A percentile compares a stretch with the other conserved stretches of the same genome.
Evolutionary conservation across 2,888 invertebrate species (phyloP).

Genomic region (Sylvicola cinctus): DNA sequence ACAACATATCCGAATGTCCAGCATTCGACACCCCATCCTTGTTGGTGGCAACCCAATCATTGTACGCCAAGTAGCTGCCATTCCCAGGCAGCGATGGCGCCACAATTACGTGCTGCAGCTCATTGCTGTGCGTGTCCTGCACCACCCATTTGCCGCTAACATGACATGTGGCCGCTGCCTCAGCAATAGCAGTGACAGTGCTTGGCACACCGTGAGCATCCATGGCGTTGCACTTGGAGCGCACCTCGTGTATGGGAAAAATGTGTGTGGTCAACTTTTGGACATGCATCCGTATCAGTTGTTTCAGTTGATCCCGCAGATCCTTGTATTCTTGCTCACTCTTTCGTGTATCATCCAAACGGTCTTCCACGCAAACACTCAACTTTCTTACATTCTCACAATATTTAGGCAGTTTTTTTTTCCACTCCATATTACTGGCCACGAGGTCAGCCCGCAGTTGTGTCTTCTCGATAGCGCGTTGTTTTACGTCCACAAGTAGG

Average conservation of each 20-base stretch:
- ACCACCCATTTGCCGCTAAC: conserved; percentile 45
- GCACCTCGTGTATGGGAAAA: conserved; percentile 34
- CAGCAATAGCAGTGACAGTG: conserved; percentile 36
- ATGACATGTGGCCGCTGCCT: conserved; percentile 59
- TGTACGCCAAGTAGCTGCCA: conserved; percentile 64
- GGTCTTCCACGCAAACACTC: conserved; percentile 31
- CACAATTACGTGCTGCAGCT: conserved; percentile 54
- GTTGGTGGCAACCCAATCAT: conserved; percentile 45
- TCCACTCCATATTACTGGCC: conserved; percentile 24
- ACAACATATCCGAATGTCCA: conserved; percentile 30
- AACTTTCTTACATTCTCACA: conserved; percentile 39
- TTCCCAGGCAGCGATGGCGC: conserved; percentile 68
- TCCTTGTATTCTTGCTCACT: conserved; percentile 27
- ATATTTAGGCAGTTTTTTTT: conserved; percentile 35
- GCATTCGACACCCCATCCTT: conserved; percentile 23
- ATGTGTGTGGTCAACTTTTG: conserved; percentile 43
- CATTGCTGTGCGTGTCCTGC: conserved; percentile 37
- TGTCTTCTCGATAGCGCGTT: conserved; percentile 17
- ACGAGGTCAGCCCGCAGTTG: conserved; percentile 18
- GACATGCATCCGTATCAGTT: conserved; percentile 32
- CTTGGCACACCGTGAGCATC: conserved; percentile 13
- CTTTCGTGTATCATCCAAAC: conserved; percentile 29
- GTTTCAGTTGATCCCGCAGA: conserved; percentile 33
- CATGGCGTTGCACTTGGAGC: conserved; percentile 11
- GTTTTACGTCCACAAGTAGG: conserved; percentile 31